A percentile compares a stretch with the other conserved stretches of the same genome.
Evolutionary conservation across 2,113 vertebrate species (phyloP).

Genomic region (Piaya cayana): DNA sequence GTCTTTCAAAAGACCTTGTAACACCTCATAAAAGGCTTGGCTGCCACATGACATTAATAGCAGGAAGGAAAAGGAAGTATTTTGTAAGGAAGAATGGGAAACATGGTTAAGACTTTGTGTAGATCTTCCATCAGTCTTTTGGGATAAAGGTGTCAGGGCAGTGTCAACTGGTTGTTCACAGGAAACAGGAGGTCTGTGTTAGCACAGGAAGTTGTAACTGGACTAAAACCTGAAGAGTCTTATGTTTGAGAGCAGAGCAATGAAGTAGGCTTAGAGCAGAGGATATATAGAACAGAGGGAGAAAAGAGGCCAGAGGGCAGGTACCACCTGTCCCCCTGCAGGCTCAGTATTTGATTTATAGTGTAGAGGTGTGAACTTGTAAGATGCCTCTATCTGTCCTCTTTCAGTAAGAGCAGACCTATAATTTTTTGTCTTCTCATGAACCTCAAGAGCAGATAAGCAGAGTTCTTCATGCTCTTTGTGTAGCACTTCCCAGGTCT

Average conservation of each 20-base stretch:
- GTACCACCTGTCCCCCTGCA: background rate
- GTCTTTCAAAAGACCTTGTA: background rate
- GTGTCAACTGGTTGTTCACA: background rate
- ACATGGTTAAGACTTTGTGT: background rate
- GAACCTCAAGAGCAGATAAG: background rate
- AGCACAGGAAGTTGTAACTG: background rate
- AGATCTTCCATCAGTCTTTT: background rate
- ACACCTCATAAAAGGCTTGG: background rate
- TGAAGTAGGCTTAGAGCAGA: background rate
- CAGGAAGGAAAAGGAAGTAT: background rate
- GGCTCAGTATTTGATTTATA: background rate
- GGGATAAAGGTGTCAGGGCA: background rate
- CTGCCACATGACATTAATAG: background rate
- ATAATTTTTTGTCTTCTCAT: background rate
- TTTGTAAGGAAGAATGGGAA: background rate
- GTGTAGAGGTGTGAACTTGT: background rate
- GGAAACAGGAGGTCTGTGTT: background rate
- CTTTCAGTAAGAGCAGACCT: background rate
- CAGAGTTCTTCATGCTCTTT: background rate
- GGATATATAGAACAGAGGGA: background rate
- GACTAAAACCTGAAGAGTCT: background rate
- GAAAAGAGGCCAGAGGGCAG: background rate
- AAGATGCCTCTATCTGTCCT: background rate
- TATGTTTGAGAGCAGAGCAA: background rate
- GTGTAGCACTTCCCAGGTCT: background rate